A percentile compares a stretch with the other conserved stretches of the same genome.
Evolutionary conservation across 2,113 vertebrate genomes (phyloP).

Genomic region (Hucho hucho): DNA sequence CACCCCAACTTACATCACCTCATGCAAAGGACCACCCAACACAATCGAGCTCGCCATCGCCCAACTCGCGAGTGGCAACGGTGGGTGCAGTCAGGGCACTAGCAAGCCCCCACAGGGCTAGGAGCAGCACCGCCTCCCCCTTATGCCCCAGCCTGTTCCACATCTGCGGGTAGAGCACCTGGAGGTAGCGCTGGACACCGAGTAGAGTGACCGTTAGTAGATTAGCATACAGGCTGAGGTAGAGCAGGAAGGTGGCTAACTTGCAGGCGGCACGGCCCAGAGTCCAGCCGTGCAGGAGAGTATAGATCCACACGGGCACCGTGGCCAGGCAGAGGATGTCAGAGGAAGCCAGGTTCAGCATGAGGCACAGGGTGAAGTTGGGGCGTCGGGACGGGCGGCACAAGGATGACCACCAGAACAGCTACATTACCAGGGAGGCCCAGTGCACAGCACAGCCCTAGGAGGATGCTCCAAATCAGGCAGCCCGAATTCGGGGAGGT

Average conservation of each 20-base stretch:
- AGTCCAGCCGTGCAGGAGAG: conserved; percentile 54
- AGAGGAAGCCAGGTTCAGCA: conserved; percentile 44
- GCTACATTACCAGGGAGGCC: too few species aligned
- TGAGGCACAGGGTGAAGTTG: too few species aligned
- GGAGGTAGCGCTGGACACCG: conserved; percentile 63
- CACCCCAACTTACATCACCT: too few species aligned
- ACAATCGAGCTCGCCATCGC: conserved; percentile 21
- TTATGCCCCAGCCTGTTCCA: conserved; percentile 41
- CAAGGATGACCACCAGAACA: too few species aligned
- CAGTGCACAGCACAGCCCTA: too few species aligned
- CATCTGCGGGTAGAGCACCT: conserved; percentile 58
- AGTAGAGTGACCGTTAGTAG: conserved; percentile 63
- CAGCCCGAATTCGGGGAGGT: too few species aligned
- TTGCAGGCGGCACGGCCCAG: conserved; percentile 56
- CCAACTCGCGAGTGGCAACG: conserved; percentile 50
- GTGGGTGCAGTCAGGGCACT: conserved; percentile 38
- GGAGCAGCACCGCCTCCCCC: conserved; percentile 36
- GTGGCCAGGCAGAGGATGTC: conserved; percentile 65
- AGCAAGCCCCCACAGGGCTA: conserved; percentile 30
- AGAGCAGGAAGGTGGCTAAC: conserved; percentile 55
- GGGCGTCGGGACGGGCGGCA: too few species aligned
- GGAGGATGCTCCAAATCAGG: too few species aligned
- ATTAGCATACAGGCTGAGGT: conserved; percentile 67
- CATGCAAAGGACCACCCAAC: too few species aligned
- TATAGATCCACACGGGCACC: conserved; percentile 68